Conservation (phyloP, 2,113 vertebrate species). For the Tragelaphus imberbis region DNA sequence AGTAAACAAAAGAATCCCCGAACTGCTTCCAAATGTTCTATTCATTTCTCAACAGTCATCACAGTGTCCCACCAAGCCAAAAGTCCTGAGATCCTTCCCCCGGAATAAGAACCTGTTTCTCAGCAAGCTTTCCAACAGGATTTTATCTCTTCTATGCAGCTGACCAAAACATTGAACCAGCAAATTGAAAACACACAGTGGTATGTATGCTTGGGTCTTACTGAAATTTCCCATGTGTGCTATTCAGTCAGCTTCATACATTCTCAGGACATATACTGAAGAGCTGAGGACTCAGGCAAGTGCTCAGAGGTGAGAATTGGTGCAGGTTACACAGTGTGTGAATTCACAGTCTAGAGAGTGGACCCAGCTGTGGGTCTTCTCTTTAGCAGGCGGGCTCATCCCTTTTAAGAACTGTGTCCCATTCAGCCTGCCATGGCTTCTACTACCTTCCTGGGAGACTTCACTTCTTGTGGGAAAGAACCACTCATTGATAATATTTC, state of each 20-base stretch:
- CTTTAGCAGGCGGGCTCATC: background rate
- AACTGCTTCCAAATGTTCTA: background rate
- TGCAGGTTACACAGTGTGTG: background rate
- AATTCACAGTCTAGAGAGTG: background rate
- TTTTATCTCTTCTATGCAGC: background rate
- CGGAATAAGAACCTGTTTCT: background rate
- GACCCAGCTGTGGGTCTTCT: background rate
- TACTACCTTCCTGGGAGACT: background rate
- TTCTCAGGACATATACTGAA: background rate
- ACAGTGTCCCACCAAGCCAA: background rate
- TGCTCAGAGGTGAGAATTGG: background rate
- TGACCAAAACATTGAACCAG: background rate
- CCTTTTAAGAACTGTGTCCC: background rate
- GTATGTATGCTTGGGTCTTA: background rate
- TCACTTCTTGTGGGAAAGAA: constrained; percentile 55
- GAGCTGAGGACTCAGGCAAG: background rate
- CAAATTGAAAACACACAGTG: constrained; percentile 12
- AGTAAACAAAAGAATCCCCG: background rate
- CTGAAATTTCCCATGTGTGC: constrained; percentile 30
- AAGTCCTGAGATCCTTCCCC: background rate
- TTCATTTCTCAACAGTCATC: background rate
- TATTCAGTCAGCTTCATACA: background rate
- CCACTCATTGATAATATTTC: background rate
- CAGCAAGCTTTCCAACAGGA: background rate
- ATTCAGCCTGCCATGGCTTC: background rate